Evolutionary conservation across 2,888 invertebrate species (phyloP).

Genomic region (Pterostichus madidus): DNA sequence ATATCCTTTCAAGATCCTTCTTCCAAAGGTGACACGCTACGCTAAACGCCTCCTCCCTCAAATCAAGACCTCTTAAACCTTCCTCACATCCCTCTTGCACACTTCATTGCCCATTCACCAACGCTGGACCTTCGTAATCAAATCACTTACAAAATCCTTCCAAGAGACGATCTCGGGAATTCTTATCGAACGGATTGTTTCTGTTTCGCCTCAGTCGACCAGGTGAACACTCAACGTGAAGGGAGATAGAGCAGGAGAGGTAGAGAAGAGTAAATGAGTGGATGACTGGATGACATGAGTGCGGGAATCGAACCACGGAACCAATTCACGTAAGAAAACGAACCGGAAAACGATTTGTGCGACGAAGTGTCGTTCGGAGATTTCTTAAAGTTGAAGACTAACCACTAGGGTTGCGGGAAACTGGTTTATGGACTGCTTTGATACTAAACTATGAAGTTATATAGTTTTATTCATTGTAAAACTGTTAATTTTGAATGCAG

Average conservation of each 20-base stretch:
- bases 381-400: background rate
- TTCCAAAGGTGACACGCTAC: background rate
- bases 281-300: background rate
- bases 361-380: background rate
- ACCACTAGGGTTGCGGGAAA: background rate
- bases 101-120: background rate
- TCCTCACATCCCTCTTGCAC: background rate
- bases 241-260: background rate
- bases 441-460: no score
- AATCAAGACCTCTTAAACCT: background rate
- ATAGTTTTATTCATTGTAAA: no score
- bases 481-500: no score
- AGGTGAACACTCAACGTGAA: background rate
- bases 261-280: background rate
- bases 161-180: background rate
- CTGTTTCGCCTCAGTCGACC: conserved; percentile 8
- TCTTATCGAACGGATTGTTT: conserved; percentile 53
- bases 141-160: conserved; percentile 17
- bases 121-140: background rate
- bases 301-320: conserved; percentile 26
- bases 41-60: background rate
- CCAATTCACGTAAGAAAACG: conserved; percentile 29
- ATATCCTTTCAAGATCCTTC: background rate
- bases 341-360: conserved; percentile 39
- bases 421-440: background rate